Evolutionary conservation across 1,140 invertebrate genomes (phyloP).

Genomic region (Chionoecetes opilio): DNA sequence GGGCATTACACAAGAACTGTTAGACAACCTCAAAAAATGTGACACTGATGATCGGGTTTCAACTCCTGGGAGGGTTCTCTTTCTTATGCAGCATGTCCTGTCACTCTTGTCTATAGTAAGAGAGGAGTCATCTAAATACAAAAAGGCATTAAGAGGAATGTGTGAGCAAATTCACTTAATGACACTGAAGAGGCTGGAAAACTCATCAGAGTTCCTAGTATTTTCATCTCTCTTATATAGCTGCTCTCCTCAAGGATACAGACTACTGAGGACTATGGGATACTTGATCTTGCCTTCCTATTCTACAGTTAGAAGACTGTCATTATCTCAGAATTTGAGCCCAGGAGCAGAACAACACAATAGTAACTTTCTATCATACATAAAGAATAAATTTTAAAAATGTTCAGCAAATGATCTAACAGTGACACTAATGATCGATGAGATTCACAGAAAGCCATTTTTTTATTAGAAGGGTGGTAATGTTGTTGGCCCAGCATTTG

Average conservation of each 20-base stretch:
- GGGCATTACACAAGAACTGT: too few species aligned
- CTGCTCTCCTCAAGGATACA: conserved; percentile 51
- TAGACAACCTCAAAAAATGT: background rate
- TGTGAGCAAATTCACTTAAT: conserved; percentile 52
- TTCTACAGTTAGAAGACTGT: conserved; percentile 41
- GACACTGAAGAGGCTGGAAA: conserved; percentile 43
- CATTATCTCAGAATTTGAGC: background rate
- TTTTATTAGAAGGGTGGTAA: conserved; percentile 80
- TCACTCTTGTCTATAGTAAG: conserved; percentile 18
- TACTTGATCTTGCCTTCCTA: conserved; percentile 50
- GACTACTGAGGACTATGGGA: background rate
- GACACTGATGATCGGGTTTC: background rate
- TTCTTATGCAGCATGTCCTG: background rate
- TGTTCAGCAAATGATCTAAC: background rate
- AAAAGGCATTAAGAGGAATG: background rate
- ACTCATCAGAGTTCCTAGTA: conserved; percentile 49
- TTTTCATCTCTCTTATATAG: conserved; percentile 57
- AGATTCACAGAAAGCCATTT: conserved; percentile 80
- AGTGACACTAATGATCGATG: conserved; percentile 78
- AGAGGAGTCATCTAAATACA: conserved; percentile 40
- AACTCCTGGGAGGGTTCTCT: background rate
- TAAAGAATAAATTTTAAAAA: conserved; percentile 31
- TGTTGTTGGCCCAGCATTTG: conserved; percentile 72
- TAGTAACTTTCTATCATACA: conserved; percentile 32
- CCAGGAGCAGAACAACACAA: conserved; percentile 36